Evolutionary conservation across 2,113 vertebrate species (phyloP), one percentile per base, ranked within the genome.

Genomic region (Nycticebus coucang): DNA sequence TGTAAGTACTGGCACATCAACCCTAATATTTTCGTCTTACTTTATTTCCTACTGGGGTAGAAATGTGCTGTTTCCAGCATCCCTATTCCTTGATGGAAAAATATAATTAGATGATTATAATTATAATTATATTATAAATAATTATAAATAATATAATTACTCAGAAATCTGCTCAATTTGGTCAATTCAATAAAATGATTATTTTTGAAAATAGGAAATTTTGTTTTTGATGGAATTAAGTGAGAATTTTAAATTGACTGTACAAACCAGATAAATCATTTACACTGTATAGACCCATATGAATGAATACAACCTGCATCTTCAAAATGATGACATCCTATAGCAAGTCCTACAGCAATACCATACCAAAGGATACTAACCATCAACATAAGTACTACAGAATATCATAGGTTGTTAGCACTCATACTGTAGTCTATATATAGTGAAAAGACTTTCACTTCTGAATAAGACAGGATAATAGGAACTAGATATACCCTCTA

Each of bases 141-240:
- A 41, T 41, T 41, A 41, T 41, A 41, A 41, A 41, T 41, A 41
- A 41, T 41, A 41, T 41, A 41, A 41, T 41, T 41, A 68, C 5
- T 92, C 12, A 89, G 26, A 94, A 96, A 92, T 72, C 24, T 60
- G 14, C 57, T 95, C 55, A 92, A 83, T 80, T 81, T 81, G 88
- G 35, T 45, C 79, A 89, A 64, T 30, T 83, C 50, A 79, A 74
- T 55, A 82, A 50, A 92, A 85, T 69, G 8, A 95, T 87, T 93
- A 79, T 77, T 91, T 78, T 91, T 37, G 89, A 91, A 26, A 84
- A 22, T 13, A 87, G 50, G 1, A 93, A 95, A 95, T 86, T 89
- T 82, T 33, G n/a, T 66, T 93, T 95, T 66, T 93, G 21, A 77
- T 82, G 28, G 18, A 74, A 88, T 77, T 88, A 88, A 93, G 8